Conservation (phyloP, 2,113 vertebrate species). For the Lagopus leucura region DNA sequence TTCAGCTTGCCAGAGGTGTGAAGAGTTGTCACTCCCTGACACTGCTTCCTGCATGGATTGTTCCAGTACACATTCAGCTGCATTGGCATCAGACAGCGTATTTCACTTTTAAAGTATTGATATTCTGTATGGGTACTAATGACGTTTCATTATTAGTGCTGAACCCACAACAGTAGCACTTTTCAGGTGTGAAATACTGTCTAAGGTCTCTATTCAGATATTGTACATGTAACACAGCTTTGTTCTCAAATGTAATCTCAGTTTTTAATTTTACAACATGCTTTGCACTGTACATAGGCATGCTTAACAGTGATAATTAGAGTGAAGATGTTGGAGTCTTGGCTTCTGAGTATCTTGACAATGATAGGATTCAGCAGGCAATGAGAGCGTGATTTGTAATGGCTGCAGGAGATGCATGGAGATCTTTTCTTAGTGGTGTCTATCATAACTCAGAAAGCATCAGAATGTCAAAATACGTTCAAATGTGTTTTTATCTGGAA, state of each 20-base stretch:
- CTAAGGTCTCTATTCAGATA: not conserved
- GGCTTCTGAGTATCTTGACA: not conserved
- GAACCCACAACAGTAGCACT: not conserved
- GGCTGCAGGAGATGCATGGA: not conserved
- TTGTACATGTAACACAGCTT: not conserved
- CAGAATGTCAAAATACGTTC: not conserved
- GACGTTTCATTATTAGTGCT: not conserved
- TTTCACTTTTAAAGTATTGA: not conserved
- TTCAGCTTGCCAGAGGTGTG: not conserved
- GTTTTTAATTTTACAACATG: not conserved
- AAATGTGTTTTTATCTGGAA: not conserved
- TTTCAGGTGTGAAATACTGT: not conserved
- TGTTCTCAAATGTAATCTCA: not conserved
- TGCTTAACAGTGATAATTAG: not conserved
- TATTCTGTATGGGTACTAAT: not conserved
- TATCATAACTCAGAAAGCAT: not conserved
- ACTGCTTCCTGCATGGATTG: accelerated
- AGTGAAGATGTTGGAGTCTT: not conserved
- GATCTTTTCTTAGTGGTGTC: not conserved
- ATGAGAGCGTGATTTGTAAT: not conserved
- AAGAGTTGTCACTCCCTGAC: not conserved
- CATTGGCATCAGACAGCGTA: not conserved
- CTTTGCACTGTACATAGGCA: not conserved
- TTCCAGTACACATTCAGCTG: not conserved
- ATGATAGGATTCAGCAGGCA: not conserved